Evolutionary conservation across 2,113 vertebrate genomes (phyloP).

Genomic region (Neomonachus schauinslandi): DNA sequence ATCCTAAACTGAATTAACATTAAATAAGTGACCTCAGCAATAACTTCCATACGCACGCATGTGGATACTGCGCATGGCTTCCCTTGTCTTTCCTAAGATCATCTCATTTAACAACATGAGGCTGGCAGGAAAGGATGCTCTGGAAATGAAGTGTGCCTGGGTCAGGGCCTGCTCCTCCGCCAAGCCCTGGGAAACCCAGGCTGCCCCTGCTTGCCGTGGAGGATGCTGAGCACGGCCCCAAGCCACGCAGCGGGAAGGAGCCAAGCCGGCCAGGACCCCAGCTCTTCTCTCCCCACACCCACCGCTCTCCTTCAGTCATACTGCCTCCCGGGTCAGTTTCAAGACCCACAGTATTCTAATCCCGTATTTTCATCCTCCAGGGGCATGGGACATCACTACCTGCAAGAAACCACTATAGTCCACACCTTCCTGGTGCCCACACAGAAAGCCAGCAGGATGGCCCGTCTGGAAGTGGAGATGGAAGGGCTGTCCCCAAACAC

Average conservation of each 20-base stretch:
- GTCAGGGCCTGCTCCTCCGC: neutral
- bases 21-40: neutral
- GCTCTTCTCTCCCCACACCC: neutral
- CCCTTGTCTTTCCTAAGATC: neutral
- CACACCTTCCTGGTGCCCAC: neutral
- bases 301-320: neutral
- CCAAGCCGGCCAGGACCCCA: too few relatives aligned
- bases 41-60: rapidly evolving
- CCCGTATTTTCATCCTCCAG: neutral
- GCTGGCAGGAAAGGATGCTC: neutral
- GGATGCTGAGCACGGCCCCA: neutral
- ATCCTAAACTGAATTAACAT: neutral
- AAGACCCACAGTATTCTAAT: neutral
- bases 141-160: too few relatives aligned
- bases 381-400: neutral
- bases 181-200: neutral
- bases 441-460: neutral
- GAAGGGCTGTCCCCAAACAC: neutral
- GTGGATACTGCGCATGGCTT: neutral
- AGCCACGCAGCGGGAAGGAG: neutral
- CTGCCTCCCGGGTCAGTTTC: neutral
- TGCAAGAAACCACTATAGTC: neutral
- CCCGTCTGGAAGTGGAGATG: neutral
- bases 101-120: neutral
- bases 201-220: neutral